Conservation (phyloP, 1,140 invertebrate genomes). For the Drosophila kepulauana region DNA sequence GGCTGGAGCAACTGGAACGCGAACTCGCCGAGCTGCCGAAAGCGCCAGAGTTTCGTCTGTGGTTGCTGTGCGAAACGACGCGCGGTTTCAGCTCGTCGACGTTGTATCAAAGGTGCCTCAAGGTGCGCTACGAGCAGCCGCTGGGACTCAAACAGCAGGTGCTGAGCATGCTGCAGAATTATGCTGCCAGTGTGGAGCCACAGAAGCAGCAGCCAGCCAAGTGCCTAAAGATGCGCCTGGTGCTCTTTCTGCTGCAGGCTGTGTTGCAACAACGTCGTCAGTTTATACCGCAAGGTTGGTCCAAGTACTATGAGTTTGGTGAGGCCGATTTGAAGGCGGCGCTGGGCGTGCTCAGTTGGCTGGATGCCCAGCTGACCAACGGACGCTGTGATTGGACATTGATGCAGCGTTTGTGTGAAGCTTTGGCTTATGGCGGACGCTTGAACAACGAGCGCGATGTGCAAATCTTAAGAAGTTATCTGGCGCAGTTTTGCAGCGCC, state of each 20-base stretch:
- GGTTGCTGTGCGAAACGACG: slow-evolving; percentile 88
- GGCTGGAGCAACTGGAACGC: slow-evolving; percentile 91
- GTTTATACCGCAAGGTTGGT: slow-evolving; percentile 94
- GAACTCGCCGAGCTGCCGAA: slow-evolving; percentile 87
- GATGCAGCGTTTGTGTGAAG: slow-evolving; percentile 92
- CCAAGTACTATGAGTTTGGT: slow-evolving; percentile 96
- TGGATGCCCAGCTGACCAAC: slow-evolving; percentile 82
- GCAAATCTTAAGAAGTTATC: slow-evolving; percentile 90
- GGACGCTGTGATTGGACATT: slow-evolving; percentile 89
- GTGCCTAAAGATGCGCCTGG: slow-evolving; percentile 79
- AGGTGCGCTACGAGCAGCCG: slow-evolving; percentile 94
- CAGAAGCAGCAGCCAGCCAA: slow-evolving; percentile 65
- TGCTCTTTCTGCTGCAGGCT: slow-evolving; percentile 88
- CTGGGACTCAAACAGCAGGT: slow-evolving; percentile 88
- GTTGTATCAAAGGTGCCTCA: slow-evolving; percentile 86
- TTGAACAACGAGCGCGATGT: slow-evolving; percentile 93
- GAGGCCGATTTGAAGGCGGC: slow-evolving; percentile 93
- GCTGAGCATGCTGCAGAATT: slow-evolving; percentile 85
- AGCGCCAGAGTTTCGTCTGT: slow-evolving; percentile 90
- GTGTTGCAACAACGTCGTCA: slow-evolving; percentile 94
- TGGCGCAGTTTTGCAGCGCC: slow-evolving; percentile 90
- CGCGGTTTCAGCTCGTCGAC: slow-evolving; percentile 68
- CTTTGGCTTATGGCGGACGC: slow-evolving; percentile 95
- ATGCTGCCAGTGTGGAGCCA: slow-evolving; percentile 51
- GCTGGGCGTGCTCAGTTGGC: slow-evolving; percentile 89